These are phyloP conservation scores for Chrysochloris asiatica DNA, from an alignment of 2,113 vertebrate genomes.

Conservation along the genomic window DNA sequence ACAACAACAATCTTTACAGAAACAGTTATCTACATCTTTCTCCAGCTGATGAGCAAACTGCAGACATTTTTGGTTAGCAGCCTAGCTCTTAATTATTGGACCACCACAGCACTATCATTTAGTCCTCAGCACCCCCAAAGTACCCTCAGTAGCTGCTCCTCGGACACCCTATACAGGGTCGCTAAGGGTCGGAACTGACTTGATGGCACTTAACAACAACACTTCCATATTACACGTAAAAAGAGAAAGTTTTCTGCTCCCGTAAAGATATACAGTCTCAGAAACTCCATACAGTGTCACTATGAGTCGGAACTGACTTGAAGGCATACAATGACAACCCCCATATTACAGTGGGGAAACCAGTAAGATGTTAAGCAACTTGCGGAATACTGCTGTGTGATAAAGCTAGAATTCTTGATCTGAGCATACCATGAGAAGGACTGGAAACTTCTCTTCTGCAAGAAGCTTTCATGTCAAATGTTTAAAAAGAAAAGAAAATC, in stretches of 20 bases:
- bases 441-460: neutral
- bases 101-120: neutral
- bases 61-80: neutral
- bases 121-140: neutral
- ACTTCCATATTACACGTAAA: too few species aligned
- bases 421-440: neutral
- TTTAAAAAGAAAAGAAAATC: neutral
- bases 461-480: neutral
- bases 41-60: neutral
- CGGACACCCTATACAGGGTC: too few species aligned
- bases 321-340: too few species aligned
- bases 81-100: neutral
- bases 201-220: too few species aligned
- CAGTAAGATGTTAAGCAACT: accelerated
- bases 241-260: too few species aligned
- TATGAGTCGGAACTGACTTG: too few species aligned
- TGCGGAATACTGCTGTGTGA: neutral
- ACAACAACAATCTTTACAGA: neutral
- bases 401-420: neutral
- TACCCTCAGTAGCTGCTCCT: too few species aligned
- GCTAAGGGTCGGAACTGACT: too few species aligned
- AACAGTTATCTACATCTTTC: neutral
- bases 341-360: neutral
- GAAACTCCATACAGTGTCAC: too few species aligned
- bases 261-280: too few species aligned